Evolutionary conservation across 2,113 vertebrate species (phyloP).

Genomic region (Mormyrus iriodes): DNA sequence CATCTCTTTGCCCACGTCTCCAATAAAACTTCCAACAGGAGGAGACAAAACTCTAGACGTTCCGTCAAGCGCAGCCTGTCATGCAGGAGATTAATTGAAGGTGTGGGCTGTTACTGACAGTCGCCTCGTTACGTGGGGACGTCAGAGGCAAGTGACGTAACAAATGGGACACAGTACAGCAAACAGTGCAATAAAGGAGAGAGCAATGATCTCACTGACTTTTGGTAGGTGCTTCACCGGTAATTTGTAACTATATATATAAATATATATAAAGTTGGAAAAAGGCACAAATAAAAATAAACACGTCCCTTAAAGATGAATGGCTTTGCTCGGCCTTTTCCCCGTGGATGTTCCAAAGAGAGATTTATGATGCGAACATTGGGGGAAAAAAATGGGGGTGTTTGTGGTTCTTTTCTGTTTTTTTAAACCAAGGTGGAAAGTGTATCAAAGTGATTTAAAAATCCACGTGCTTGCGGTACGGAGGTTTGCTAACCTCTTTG

Average conservation of each 20-base stretch:
- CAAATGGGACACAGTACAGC: not conserved
- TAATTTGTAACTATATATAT: conserved; percentile 25
- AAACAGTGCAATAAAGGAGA: not conserved
- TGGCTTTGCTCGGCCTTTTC: conserved; percentile 41
- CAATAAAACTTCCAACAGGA: not conserved
- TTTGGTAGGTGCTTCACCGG: not conserved
- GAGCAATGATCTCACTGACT: conserved; percentile 1
- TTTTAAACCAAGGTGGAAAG: not conserved
- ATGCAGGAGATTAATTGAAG: not conserved
- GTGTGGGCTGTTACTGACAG: not conserved
- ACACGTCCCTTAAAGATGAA: conserved; percentile 53
- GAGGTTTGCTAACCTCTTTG: not conserved
- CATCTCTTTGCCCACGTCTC: not conserved
- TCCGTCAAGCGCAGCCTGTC: not conserved
- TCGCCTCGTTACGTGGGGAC: not conserved
- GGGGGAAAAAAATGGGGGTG: conserved; percentile 36
- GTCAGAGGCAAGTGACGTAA: not conserved
- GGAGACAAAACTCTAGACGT: not conserved
- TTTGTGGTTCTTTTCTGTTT: conserved; percentile 29
- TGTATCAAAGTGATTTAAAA: not conserved
- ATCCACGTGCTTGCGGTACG: not conserved
- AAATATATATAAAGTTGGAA: not conserved
- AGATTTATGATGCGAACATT: conserved; percentile 49
- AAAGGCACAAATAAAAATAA: conserved; percentile 45
- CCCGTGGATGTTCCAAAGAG: conserved; percentile 39